phyloP scores from a whole-genome alignment of 2,888 invertebrate genomes.

The Petrophora chlorosata region DNA sequence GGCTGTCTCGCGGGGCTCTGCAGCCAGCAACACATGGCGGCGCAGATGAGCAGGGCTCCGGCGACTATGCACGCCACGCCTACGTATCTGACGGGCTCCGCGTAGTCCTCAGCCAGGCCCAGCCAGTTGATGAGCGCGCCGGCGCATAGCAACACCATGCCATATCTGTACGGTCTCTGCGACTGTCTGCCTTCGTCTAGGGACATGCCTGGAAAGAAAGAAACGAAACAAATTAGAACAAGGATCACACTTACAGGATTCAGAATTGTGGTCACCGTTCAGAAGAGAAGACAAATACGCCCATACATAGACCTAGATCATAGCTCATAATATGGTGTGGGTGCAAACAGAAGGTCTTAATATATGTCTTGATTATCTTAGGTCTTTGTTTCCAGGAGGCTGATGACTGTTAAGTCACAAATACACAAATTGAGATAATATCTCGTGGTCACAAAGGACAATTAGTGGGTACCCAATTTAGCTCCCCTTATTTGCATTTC shows the following conservation, averaged over 20 bases:
- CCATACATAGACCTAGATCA: too few relatives aligned
- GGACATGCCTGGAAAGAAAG: slow-evolving; percentile 83
- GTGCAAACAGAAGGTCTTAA: not conserved
- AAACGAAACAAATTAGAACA: not conserved
- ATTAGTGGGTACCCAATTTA: slow-evolving; percentile 18
- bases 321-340: too few relatives aligned
- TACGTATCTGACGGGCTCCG: slow-evolving; percentile 88
- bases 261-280: too few relatives aligned
- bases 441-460: slow-evolving; percentile 21
- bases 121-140: slow-evolving; percentile 90
- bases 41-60: slow-evolving; percentile 88
- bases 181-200: slow-evolving; percentile 86
- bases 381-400: not conserved
- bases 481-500: slow-evolving; percentile 20
- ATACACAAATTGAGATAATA: slow-evolving; percentile 8
- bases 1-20: slow-evolving; percentile 80
- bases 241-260: too few relatives aligned
- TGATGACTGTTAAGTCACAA: not conserved
- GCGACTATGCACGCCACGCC: slow-evolving; percentile 90
- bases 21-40: slow-evolving; percentile 90
- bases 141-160: slow-evolving; percentile 88
- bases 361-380: not conserved
- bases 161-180: slow-evolving; percentile 89
- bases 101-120: slow-evolving; percentile 88
- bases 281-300: too few relatives aligned